Evolutionary conservation across 1,140 invertebrate genomes (phyloP).

Genomic region (Drosophila gunungcola): DNA sequence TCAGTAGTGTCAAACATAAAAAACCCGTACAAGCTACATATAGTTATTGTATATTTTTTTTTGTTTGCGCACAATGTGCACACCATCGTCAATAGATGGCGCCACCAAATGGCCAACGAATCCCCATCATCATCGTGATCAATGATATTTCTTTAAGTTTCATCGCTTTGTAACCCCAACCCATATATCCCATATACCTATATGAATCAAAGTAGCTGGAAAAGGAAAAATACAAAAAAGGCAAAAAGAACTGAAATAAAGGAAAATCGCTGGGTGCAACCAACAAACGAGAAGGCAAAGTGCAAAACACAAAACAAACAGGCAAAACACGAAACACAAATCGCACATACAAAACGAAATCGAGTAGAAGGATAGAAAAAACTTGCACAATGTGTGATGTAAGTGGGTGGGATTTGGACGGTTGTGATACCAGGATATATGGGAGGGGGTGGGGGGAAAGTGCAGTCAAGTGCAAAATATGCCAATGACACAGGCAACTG

Average conservation of each 20-base stretch:
- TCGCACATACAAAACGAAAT: slow-evolving; percentile 44
- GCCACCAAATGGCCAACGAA: background rate
- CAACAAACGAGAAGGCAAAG: slow-evolving; percentile 44
- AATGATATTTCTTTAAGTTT: slow-evolving; percentile 28
- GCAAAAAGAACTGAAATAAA: slow-evolving; percentile 10
- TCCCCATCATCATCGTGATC: slow-evolving; percentile 8
- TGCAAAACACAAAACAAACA: slow-evolving; percentile 57
- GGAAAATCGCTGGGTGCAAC: slow-evolving; percentile 49
- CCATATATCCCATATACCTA: background rate
- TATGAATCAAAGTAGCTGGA: slow-evolving; percentile 38
- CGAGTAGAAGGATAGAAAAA: slow-evolving; percentile 27
- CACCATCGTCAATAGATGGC: background rate
- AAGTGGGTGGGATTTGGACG: slow-evolving; percentile 2
- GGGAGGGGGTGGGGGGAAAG: background rate
- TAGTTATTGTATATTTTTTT: background rate
- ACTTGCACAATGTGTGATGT: slow-evolving; percentile 15
- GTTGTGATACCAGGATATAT: background rate
- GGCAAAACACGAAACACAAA: slow-evolving; percentile 43
- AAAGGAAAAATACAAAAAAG: slow-evolving; percentile 28
- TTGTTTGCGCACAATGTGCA: background rate
- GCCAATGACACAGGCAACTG: slow-evolving; percentile 52
- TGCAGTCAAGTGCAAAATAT: slow-evolving; percentile 59
- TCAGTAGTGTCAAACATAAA: background rate
- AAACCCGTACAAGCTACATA: background rate
- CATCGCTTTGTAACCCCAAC: slow-evolving; percentile 14